phyloP scores from a whole-genome alignment of 2,113 vertebrate species.

The Percina caprodes region DNA sequence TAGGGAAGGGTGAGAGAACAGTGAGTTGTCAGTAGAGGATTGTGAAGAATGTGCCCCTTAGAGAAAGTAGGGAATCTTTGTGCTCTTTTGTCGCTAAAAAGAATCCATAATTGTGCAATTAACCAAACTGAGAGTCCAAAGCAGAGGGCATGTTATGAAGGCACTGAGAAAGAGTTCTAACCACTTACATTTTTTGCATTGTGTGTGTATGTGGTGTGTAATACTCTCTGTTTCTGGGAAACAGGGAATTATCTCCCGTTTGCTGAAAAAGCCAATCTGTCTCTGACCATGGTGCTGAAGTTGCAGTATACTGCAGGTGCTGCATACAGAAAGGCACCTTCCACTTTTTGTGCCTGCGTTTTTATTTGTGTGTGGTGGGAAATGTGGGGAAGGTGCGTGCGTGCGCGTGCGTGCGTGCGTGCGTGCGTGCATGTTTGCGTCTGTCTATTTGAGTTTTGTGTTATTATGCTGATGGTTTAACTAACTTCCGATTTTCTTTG shows the following conservation, averaged over 20 bases:
- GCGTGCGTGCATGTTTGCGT: background rate
- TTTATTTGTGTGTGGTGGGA: constrained; percentile 24
- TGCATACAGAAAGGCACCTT: constrained; percentile 52
- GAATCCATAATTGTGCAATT: constrained; percentile 67
- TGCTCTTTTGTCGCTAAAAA: constrained; percentile 60
- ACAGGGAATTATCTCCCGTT: constrained; percentile 66
- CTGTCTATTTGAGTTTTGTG: constrained; percentile 37
- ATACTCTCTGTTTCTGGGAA: constrained; percentile 53
- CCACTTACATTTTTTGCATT: constrained; percentile 24
- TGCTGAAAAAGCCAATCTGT: constrained; percentile 77
- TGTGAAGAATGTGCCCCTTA: constrained; percentile 53
- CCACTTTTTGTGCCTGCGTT: constrained; percentile 45
- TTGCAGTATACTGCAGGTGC: constrained; percentile 73
- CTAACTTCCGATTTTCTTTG: constrained; percentile 34
- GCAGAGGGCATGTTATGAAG: constrained; percentile 20
- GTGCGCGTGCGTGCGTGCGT: background rate
- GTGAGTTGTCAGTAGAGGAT: constrained; percentile 44
- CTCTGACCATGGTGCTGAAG: constrained; percentile 72
- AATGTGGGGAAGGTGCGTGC: background rate
- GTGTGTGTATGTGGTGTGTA: constrained; percentile 10
- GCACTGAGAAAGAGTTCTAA: constrained; percentile 11
- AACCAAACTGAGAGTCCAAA: constrained; percentile 47
- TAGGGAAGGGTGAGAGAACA: constrained; percentile 53
- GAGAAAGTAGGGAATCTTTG: constrained; percentile 47
- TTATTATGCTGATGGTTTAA: constrained; percentile 54